Evolutionary conservation across 2,888 invertebrate genomes (phyloP), one percentile per base, ranked within the genome.

Genomic region (Caenorhabditis macrosperma): DNA sequence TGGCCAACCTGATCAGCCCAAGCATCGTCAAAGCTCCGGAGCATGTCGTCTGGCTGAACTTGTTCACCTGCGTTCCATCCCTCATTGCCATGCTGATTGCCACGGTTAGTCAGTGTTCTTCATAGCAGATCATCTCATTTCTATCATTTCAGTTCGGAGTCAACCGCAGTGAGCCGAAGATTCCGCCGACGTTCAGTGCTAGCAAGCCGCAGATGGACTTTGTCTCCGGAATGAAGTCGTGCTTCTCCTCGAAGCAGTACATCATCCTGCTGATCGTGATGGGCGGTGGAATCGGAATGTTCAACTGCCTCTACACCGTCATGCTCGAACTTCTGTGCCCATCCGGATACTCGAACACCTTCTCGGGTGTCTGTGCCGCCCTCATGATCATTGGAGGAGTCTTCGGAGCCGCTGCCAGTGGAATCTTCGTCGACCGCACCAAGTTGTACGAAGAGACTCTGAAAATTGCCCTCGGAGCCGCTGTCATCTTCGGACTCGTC

Each of bases 401-500:
- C 24, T 57, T 88, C 44, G 89, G 89, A 46, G 88, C 89, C 7
- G 84, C 88, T 17, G 85, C 78, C n/a, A 84, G 88, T 38, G 86
- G 90, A 2, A 75, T 91, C 24, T 88, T 92, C 67, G 92, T 92
- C 38, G 92, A 92, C 79, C 90, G 89, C 82, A 92, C 92, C 7
- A 91, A 91, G 79, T 88, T 90, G 46, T 92, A 92, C 89, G 91
- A 91, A 82, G 92, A 92, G 85, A 91, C 92, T 1, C 90, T 91
- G 60, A 92, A 92, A 84, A 71, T 91, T 38, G 80, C 86, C 2
- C 85, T 90, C 75, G 87, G 85, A 26, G 54, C 88, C 41, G 90
- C 90, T 7, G 90, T 90, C 52, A 82, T 88, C 24, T 88, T 88
- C 61, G 90, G 90, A 22, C 80, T 90, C 30, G 77, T 84, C 54